phyloP scores from a whole-genome alignment of 1,140 invertebrate genomes.

The Coenobita brevimanus region DNA sequence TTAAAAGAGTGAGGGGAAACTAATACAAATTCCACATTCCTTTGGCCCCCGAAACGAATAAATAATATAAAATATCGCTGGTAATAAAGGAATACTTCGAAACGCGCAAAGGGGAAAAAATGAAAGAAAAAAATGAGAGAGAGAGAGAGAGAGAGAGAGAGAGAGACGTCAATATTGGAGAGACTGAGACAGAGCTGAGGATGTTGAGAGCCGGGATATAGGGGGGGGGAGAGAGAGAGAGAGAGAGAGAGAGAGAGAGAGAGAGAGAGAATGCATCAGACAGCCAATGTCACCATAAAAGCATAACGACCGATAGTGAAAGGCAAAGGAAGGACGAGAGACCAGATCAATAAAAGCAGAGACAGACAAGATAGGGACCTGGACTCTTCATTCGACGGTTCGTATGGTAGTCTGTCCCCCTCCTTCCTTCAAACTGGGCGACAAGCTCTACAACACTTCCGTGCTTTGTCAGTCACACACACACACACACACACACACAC shows the following conservation, averaged over 20 bases:
- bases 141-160: constrained; percentile 7
- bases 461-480: no score
- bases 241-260: constrained; percentile 8
- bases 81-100: neutral
- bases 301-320: constrained; percentile 7
- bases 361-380: no score
- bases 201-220: neutral
- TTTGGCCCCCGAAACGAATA: no score
- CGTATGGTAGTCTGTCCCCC: no score
- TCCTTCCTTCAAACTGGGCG: no score
- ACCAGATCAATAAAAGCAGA: no score
- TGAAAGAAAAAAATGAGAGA: neutral
- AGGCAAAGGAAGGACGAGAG: constrained; percentile 10
- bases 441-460: no score
- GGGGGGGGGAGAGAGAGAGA: constrained; percentile 3
- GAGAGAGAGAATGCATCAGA: neutral
- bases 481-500: no score
- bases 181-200: neutral
- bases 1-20: no score
- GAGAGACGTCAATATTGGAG: neutral
- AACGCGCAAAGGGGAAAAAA: neutral
- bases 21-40: no score
- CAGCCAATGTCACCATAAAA: no score
- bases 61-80: neutral
- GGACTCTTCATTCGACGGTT: no score